A percentile compares a stretch with the other conserved stretches of the same genome.
These are phyloP conservation scores for Meloidogyne floridensis DNA, from an alignment of 1,140 invertebrate species.

Conservation along the genomic window DNA sequence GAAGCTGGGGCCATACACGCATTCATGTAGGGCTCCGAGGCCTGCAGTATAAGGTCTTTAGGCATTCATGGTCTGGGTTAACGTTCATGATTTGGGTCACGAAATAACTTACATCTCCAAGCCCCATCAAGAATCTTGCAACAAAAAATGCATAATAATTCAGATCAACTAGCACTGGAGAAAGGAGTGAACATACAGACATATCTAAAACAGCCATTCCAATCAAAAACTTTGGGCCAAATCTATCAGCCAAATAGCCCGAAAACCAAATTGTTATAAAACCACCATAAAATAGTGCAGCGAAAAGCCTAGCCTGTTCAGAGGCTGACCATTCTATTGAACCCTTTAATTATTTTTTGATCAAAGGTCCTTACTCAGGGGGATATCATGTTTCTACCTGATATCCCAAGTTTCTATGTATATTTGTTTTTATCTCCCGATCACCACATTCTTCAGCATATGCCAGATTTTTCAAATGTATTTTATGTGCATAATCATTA, in stretches of 20 bases:
- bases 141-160: slow-evolving; percentile 42
- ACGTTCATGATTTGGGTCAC: no score
- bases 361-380: no score
- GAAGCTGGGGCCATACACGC: no score
- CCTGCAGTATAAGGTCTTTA: no score
- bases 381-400: neutral
- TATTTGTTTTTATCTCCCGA: neutral
- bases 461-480: neutral
- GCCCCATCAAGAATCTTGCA: slow-evolving; percentile 41
- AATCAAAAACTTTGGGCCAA: slow-evolving; percentile 44
- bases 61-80: no score
- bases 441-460: slow-evolving; percentile 27
- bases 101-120: slow-evolving; percentile 36
- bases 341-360: slow-evolving; percentile 28
- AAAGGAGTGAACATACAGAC: slow-evolving; percentile 32
- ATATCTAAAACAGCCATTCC: slow-evolving; percentile 28
- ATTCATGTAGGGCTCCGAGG: no score
- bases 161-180: slow-evolving; percentile 26
- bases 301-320: slow-evolving; percentile 39
- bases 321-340: slow-evolving; percentile 32
- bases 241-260: slow-evolving; percentile 44
- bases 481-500: neutral
- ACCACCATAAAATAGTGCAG: slow-evolving; percentile 42
- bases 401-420: slow-evolving; percentile 1
- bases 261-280: slow-evolving; percentile 43